Base-by-base conservation (phyloP, 2,797 vertebrate species). In the Eurystomus glaucurus region DNA sequence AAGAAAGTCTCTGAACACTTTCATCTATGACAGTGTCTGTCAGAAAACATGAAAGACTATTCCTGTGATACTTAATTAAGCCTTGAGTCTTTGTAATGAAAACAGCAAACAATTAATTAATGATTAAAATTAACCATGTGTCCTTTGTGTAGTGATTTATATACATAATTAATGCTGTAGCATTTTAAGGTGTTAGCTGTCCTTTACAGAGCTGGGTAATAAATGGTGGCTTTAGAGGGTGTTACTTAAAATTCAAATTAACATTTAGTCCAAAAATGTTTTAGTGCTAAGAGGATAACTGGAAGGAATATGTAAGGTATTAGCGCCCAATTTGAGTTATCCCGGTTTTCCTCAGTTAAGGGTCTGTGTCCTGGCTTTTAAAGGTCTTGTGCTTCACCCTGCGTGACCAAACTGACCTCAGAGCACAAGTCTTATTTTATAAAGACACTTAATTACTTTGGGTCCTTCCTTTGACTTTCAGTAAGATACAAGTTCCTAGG, bases 31-130 rank as follows among this genome's bases (percentile, higher is more conserved):
- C 91, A 93, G 28, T 48, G 79, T 86, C 92, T 97, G 96, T 96
- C 93, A 97, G 90, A 81, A 93, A 93, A 80, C 74, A 74, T 95
- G 91, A 86, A 93, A 95, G 71, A 65, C 58, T 95, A 52, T 97
- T 97, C 95, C 95, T 97, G 76, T 86, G 96, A 84, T 90, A 79
- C 74, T 97, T 97, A 95, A 98, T 97, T 98, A 97, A 94, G 71
- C 37, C 61, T 64, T 61, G 41, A 84, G 68, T 89, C 82, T 96
- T 95, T 78, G 57, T 33, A 95, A 96, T 1, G 0, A 95, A 97
- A 97, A 22, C 86, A 97, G 79, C 74, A 97, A 96, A 97, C 95
- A 97, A 95, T 97, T 97, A 97, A 96, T 97, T 97, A 95, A 96
- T 87, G 86, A 95, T 96, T 90, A 88, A 92, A 95, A 95, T 97